A percentile compares a stretch with the other conserved stretches of the same genome.
Evolutionary conservation across 2,113 vertebrate genomes (phyloP).

Genomic region (Erpornis zantholeuca): DNA sequence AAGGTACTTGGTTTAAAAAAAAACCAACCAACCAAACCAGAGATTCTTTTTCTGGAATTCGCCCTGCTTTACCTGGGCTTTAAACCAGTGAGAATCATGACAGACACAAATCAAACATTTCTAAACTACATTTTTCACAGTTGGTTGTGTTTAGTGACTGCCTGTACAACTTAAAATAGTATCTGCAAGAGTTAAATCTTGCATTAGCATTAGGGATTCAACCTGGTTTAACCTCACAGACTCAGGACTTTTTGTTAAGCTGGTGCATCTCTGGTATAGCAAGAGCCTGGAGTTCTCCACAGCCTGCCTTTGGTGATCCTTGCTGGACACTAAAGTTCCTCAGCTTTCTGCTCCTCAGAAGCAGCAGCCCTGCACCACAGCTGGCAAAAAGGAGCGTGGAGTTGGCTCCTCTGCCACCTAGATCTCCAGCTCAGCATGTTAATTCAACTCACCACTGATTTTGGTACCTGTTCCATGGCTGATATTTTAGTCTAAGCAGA

Average conservation of each 20-base stretch:
- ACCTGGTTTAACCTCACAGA: background rate
- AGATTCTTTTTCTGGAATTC: background rate
- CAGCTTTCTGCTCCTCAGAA: background rate
- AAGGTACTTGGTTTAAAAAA: background rate
- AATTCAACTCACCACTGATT: background rate
- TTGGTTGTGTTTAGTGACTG: background rate
- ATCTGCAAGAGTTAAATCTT: background rate
- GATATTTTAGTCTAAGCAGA: background rate
- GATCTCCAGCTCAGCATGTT: background rate
- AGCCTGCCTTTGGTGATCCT: background rate
- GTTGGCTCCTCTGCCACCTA: background rate
- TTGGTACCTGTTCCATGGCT: background rate
- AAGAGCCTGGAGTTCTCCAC: background rate
- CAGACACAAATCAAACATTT: background rate
- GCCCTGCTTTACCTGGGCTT: background rate
- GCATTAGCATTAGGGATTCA: background rate
- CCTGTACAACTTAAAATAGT: background rate
- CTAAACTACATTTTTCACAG: background rate
- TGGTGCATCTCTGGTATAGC: background rate
- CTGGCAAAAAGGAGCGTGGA: background rate
- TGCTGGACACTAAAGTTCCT: background rate
- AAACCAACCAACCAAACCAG: rapidly evolving
- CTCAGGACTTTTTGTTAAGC: background rate
- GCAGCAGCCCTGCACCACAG: background rate
- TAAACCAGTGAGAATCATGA: background rate